A percentile compares a stretch with the other conserved stretches of the same genome.
Evolutionary conservation across 2,888 invertebrate species (phyloP).

Genomic region (Choreutis nemorana): DNA sequence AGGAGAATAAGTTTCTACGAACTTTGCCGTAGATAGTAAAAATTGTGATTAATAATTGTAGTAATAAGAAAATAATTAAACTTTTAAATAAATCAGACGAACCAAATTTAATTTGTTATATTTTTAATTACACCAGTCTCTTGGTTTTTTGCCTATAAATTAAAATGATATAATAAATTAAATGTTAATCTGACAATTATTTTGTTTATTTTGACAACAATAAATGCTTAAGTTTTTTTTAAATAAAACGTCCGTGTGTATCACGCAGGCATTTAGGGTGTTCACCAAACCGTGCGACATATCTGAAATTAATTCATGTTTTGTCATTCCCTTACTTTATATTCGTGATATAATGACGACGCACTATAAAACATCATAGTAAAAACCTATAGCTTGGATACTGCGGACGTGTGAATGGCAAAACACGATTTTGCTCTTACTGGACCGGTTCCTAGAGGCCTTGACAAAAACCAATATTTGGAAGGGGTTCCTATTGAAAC

Average conservation of each 20-base stretch:
- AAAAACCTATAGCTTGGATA: slow-evolving; percentile 45
- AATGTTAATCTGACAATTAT: background rate
- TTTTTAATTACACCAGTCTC: too few relatives aligned
- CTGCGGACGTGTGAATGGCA: slow-evolving; percentile 48
- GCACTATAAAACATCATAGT: slow-evolving; percentile 53
- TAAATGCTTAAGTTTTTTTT: slow-evolving; percentile 7
- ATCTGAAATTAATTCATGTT: slow-evolving; percentile 65
- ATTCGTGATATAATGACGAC: slow-evolving; percentile 57
- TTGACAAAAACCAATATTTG: slow-evolving; percentile 63
- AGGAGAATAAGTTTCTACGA: too few relatives aligned
- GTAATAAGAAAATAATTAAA: too few relatives aligned
- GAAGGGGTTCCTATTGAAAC: slow-evolving; percentile 56
- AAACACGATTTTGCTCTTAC: slow-evolving; percentile 64
- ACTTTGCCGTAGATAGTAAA: too few relatives aligned
- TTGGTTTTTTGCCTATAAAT: too few relatives aligned
- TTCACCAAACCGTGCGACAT: slow-evolving; percentile 56
- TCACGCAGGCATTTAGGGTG: slow-evolving; percentile 28
- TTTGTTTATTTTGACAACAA: background rate
- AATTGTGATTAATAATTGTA: too few relatives aligned
- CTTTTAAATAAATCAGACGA: too few relatives aligned
- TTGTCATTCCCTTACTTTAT: slow-evolving; percentile 64
- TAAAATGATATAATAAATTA: too few relatives aligned
- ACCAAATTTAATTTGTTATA: too few relatives aligned
- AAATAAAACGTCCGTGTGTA: slow-evolving; percentile 24
- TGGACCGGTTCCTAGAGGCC: slow-evolving; percentile 33